Evolutionary conservation across 2,797 vertebrate species (phyloP).

Genomic region (Trichosurus vulpecula): DNA sequence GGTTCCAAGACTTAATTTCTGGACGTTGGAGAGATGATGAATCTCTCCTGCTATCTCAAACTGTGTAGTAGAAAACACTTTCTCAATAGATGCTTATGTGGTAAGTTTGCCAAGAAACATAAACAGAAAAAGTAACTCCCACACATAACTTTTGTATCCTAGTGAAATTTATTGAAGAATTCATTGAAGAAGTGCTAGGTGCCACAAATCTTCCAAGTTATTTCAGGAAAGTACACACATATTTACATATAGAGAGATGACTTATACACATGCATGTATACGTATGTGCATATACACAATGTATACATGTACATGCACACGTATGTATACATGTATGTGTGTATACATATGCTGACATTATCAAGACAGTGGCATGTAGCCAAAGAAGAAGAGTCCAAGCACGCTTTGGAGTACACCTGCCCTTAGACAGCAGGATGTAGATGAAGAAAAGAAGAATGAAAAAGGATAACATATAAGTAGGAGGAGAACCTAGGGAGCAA

Average conservation of each 20-base stretch:
- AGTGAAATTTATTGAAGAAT: not conserved
- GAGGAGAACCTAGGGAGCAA: not conserved
- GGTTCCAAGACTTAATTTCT: not conserved
- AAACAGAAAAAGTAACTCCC: not conserved
- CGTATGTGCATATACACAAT: not conserved
- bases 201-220: not conserved
- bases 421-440: not conserved
- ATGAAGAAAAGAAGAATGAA: not conserved
- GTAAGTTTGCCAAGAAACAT: not conserved
- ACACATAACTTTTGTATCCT: not conserved
- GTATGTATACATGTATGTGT: not conserved
- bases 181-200: not conserved
- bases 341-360: not conserved
- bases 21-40: not conserved
- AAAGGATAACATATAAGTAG: not conserved
- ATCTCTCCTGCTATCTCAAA: not conserved
- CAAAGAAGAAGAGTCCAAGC: not conserved
- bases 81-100: not conserved
- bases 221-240: slow-evolving; percentile 2
- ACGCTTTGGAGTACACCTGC: not conserved
- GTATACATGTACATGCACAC: not conserved
- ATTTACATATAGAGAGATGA: too few relatives aligned
- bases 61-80: not conserved
- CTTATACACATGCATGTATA: not conserved
- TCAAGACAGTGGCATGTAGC: not conserved